phyloP scores from a whole-genome alignment of 2,113 vertebrate species.

The Grammomys dolichurus region DNA sequence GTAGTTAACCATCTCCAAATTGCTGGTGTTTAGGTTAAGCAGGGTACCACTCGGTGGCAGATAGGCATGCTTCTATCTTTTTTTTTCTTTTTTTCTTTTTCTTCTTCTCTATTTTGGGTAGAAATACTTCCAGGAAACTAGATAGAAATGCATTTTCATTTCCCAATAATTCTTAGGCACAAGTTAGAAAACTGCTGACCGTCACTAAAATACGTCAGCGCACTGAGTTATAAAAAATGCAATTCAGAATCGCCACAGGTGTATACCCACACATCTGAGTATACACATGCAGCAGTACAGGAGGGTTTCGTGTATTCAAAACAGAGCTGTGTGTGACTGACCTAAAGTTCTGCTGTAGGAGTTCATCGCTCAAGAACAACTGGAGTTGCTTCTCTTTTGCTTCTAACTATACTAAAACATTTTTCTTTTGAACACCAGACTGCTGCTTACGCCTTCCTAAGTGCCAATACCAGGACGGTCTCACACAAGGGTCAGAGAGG shows the following conservation, averaged over 20 bases:
- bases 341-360: slow-evolving; percentile 87
- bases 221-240: slow-evolving; percentile 89
- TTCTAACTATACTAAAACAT: slow-evolving; percentile 74
- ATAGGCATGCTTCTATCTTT: slow-evolving; percentile 89
- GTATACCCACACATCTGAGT: slow-evolving; percentile 77
- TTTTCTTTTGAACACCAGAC: slow-evolving; percentile 68
- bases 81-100: slow-evolving; percentile 78
- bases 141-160: slow-evolving; percentile 88
- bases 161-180: slow-evolving; percentile 90
- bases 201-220: slow-evolving; percentile 90
- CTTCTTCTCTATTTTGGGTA: slow-evolving; percentile 86
- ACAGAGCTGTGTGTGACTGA: slow-evolving; percentile 82
- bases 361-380: slow-evolving; percentile 78
- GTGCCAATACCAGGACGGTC: slow-evolving; percentile 73
- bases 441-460: slow-evolving; percentile 63
- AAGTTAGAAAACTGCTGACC: slow-evolving; percentile 89
- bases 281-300: slow-evolving; percentile 76
- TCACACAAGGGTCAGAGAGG: slow-evolving; percentile 21
- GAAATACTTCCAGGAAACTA: slow-evolving; percentile 89
- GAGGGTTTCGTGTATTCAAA: slow-evolving; percentile 79
- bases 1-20: slow-evolving; percentile 86
- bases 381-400: slow-evolving; percentile 75
- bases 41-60: slow-evolving; percentile 86
- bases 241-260: slow-evolving; percentile 84
- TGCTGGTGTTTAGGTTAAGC: slow-evolving; percentile 91